These are phyloP conservation scores for Porites divaricata DNA, from an alignment of 92 coral and sea anemone species.

Conservation along the genomic window DNA sequence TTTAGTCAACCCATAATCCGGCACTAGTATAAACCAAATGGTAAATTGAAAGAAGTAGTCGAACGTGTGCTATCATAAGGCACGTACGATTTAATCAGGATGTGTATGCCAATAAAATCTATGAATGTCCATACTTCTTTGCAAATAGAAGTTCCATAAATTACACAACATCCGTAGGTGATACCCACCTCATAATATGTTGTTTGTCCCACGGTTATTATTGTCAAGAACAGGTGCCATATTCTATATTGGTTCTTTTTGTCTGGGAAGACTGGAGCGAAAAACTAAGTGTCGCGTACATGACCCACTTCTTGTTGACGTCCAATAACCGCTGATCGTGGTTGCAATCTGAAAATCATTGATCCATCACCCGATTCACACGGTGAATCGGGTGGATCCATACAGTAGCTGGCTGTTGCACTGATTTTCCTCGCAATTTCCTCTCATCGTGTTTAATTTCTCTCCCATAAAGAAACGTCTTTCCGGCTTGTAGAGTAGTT, in stretches of 20 bases:
- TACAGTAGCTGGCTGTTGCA: too few relatives aligned
- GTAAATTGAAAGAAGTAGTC: too few relatives aligned
- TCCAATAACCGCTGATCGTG: background rate
- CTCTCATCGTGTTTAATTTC: too few relatives aligned
- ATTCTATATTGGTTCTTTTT: background rate
- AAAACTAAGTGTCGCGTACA: background rate
- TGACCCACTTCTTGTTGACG: background rate
- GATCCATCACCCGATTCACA: too few relatives aligned
- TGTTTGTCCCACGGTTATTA: background rate
- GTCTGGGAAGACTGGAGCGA: background rate
- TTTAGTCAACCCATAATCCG: too few relatives aligned
- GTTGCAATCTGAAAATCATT: too few relatives aligned
- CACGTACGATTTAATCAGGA: background rate
- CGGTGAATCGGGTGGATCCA: too few relatives aligned
- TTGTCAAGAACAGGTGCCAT: background rate
- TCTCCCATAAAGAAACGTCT: too few relatives aligned
- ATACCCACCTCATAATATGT: background rate
- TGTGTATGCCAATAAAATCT: background rate
- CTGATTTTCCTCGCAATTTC: too few relatives aligned
- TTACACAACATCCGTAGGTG: background rate
- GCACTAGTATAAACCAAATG: too few relatives aligned
- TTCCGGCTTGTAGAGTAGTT: too few relatives aligned
- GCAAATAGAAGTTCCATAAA: background rate
- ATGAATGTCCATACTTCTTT: background rate
- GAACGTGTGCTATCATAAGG: background rate